These are phyloP conservation scores for Erpetoichthys calabaricus DNA, from an alignment of 2,797 vertebrate genomes.

Conservation along the genomic window DNA sequence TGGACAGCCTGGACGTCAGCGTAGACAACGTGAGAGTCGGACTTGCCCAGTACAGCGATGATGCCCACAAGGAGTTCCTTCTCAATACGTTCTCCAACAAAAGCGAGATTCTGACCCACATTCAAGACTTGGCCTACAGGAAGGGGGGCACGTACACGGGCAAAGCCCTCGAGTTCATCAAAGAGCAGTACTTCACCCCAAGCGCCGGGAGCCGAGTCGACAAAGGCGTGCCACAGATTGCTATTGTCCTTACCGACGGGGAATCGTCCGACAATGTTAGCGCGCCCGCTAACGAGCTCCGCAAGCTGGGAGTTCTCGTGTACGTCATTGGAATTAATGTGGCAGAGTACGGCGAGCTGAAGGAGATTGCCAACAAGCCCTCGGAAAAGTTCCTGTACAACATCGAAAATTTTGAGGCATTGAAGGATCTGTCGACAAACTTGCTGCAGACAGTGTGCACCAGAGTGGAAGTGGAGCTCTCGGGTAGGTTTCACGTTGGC, in stretches of 20 bases:
- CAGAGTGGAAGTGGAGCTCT: slow-evolving; percentile 34
- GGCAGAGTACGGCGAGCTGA: slow-evolving; percentile 31
- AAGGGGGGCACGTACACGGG: slow-evolving; percentile 46
- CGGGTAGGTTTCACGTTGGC: slow-evolving; percentile 38
- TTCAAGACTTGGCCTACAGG: slow-evolving; percentile 38
- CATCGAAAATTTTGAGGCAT: slow-evolving; percentile 37
- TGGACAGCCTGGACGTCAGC: slow-evolving; percentile 48
- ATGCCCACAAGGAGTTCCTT: slow-evolving; percentile 42
- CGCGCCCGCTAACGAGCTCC: slow-evolving; percentile 32
- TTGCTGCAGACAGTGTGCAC: slow-evolving; percentile 48
- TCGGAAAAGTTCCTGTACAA: slow-evolving; percentile 39
- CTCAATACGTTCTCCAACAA: slow-evolving; percentile 47
- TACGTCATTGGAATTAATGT: slow-evolving; percentile 51
- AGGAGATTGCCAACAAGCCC: slow-evolving; percentile 51
- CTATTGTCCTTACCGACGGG: slow-evolving; percentile 57
- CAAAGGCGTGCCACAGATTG: slow-evolving; percentile 51
- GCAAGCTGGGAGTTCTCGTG: slow-evolving; percentile 42
- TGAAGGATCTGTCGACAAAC: slow-evolving; percentile 27
- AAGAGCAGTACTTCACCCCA: slow-evolving; percentile 35
- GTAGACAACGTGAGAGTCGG: slow-evolving; percentile 49
- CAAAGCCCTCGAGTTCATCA: slow-evolving; percentile 50
- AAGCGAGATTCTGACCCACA: slow-evolving; percentile 33
- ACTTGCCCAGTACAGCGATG: slow-evolving; percentile 51
- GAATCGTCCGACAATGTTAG: slow-evolving; percentile 44
- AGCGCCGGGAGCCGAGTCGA: slow-evolving; percentile 40